Base-by-base conservation (phyloP, 1,140 invertebrate species). In the Tetragonula clypearis region DNA sequence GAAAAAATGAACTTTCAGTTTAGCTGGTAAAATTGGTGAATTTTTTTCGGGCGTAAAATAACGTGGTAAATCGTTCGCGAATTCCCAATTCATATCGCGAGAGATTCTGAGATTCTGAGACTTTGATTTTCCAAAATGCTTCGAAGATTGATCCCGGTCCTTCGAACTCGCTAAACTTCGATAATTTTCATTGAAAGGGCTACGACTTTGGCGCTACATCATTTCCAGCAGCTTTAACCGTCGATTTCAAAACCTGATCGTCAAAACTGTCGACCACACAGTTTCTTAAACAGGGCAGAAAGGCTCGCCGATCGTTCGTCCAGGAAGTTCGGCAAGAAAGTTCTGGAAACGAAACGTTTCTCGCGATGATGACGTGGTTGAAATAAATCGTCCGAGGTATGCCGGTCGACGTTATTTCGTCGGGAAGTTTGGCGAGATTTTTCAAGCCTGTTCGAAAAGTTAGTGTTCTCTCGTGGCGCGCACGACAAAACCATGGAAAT, bases 321-420 rank as follows among this genome's bases (percentile, higher is more conserved):
- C 9, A 17, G 19, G 4, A 19, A 30, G 30, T 21, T 11, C 56
- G 56, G 5, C 8, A 19, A 4, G 6, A 30, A 55, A 65, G 8
- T 62, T 65, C 6, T 19, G 17, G 3, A 19, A 30, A 8, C 26
- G n/a, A 12, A 8, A 30, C 58, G 35, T 82, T 23, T 11, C 19
- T 9, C n/a, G 58, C 69, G 49, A 74, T 74, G 53, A 74, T 82
- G 65, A 82, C 15, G 1, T 30, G 49, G 19, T 53, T 65, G 73
- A 74, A 65, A 82, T 21, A 82, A 75, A 82, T 82, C 21, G 58
- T n/a, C 8, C 41, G 26, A 6, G 58, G 19, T 73, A 60, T 11
- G 23, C 21, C 41, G 69, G 21, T 19, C 56, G 56, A 26, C 19
- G 71, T 65, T 35, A 65, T 75, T 75, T 62, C 71, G 14, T 74